These are phyloP conservation scores for Cossypha niveicapilla DNA, from an alignment of 2,797 vertebrate genomes.

Conservation along the genomic window DNA sequence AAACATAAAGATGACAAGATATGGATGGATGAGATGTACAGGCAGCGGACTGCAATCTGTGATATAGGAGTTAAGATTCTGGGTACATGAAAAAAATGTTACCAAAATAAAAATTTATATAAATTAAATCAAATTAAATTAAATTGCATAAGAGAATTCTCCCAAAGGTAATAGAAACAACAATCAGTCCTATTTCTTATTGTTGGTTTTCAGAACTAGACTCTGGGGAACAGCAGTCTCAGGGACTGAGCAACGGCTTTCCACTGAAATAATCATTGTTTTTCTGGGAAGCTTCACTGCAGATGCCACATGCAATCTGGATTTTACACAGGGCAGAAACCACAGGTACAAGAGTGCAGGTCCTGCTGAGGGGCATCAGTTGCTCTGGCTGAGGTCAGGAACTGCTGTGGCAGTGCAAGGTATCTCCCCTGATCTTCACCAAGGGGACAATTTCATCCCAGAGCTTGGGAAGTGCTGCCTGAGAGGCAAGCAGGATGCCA, in stretches of 20 bases:
- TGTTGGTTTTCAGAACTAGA: background rate
- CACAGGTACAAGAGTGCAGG: background rate
- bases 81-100: background rate
- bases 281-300: background rate
- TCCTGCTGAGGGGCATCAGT: background rate
- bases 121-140: background rate
- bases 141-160: background rate
- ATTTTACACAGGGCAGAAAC: background rate
- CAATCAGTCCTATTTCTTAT: background rate
- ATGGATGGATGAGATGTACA: background rate
- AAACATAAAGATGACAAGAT: background rate
- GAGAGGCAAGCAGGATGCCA: background rate
- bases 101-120: background rate
- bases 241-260: background rate
- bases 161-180: background rate
- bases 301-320: background rate
- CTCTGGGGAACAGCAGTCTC: background rate
- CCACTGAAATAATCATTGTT: background rate
- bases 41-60: background rate
- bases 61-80: background rate
- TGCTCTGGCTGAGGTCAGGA: background rate
- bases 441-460: background rate
- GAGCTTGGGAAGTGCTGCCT: background rate
- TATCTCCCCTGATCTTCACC: background rate
- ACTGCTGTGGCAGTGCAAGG: rapidly evolving